These are phyloP conservation scores for Lochmaea crataegi DNA, from an alignment of 2,888 invertebrate genomes.

Conservation along the genomic window DNA sequence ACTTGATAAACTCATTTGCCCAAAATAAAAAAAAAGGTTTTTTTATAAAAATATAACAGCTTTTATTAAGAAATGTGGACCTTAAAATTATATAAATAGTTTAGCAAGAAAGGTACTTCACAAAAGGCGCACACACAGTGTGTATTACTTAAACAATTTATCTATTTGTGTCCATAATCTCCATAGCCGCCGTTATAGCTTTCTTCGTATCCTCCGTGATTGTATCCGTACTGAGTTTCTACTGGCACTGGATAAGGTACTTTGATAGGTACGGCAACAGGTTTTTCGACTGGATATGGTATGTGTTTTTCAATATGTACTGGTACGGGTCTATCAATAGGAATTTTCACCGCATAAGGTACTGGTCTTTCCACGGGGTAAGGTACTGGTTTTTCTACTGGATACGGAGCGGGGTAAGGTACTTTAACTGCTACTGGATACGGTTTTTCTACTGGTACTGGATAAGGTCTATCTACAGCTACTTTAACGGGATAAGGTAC, in stretches of 20 bases:
- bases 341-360: slow-evolving; percentile 70
- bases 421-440: slow-evolving; percentile 75
- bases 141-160: slow-evolving; percentile 32
- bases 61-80: slow-evolving; percentile 51
- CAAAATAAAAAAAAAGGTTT: slow-evolving; percentile 40
- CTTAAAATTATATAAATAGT: slow-evolving; percentile 54
- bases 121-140: slow-evolving; percentile 56
- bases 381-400: slow-evolving; percentile 73
- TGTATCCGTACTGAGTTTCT: slow-evolving; percentile 41
- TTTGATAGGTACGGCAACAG: slow-evolving; percentile 75
- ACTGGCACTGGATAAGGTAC: slow-evolving; percentile 67
- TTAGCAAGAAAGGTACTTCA: slow-evolving; percentile 37
- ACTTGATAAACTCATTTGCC: not conserved
- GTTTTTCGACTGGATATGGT: slow-evolving; percentile 74
- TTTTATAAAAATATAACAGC: slow-evolving; percentile 55
- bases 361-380: slow-evolving; percentile 73
- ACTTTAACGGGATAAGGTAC: slow-evolving; percentile 77
- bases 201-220: slow-evolving; percentile 51
- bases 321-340: slow-evolving; percentile 66
- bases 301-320: slow-evolving; percentile 76
- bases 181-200: slow-evolving; percentile 49
- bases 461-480: slow-evolving; percentile 67
- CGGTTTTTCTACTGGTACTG: slow-evolving; percentile 74
- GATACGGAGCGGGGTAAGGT: slow-evolving; percentile 76
- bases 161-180: slow-evolving; percentile 49